Percentiles rank a stretch among this genome's conserved stretches.
Evolutionary conservation across 2,113 vertebrate species (phyloP).

Genomic region (Dolichotis patagonum): DNA sequence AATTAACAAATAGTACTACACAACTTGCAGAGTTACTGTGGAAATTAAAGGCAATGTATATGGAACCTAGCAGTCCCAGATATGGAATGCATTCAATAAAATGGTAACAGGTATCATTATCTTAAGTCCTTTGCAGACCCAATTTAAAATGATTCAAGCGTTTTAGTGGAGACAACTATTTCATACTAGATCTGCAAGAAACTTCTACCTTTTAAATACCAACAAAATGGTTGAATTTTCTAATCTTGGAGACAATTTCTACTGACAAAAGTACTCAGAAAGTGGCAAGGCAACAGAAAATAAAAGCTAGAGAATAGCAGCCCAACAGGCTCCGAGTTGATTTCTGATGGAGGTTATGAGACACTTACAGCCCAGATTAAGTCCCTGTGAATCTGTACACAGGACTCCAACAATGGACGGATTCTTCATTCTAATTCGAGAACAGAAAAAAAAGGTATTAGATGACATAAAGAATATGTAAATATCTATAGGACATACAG

Average conservation of each 20-base stretch:
- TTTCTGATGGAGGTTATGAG: background rate
- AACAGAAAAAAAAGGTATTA: background rate
- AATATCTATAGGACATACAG: background rate
- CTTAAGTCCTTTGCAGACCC: background rate
- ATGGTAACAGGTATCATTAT: background rate
- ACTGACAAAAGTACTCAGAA: background rate
- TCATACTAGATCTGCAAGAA: background rate
- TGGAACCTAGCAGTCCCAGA: background rate
- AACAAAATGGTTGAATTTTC: background rate
- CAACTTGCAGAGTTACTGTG: background rate
- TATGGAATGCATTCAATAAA: background rate
- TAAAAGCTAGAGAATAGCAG: background rate
- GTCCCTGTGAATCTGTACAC: conserved; percentile 96
- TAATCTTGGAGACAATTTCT: background rate
- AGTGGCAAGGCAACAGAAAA: background rate
- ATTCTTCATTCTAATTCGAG: conserved; percentile 93
- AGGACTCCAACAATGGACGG: conserved; percentile 95
- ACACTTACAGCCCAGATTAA: conserved; percentile 96
- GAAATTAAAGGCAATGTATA: background rate
- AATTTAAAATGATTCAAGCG: conserved; percentile 37
- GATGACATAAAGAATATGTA: conserved; percentile 17
- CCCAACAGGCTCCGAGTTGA: background rate
- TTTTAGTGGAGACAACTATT: background rate
- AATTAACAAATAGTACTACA: background rate
- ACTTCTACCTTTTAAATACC: background rate